Evolutionary conservation across 2,113 vertebrate genomes (phyloP).

Genomic region (Eudyptes chrysolophus): DNA sequence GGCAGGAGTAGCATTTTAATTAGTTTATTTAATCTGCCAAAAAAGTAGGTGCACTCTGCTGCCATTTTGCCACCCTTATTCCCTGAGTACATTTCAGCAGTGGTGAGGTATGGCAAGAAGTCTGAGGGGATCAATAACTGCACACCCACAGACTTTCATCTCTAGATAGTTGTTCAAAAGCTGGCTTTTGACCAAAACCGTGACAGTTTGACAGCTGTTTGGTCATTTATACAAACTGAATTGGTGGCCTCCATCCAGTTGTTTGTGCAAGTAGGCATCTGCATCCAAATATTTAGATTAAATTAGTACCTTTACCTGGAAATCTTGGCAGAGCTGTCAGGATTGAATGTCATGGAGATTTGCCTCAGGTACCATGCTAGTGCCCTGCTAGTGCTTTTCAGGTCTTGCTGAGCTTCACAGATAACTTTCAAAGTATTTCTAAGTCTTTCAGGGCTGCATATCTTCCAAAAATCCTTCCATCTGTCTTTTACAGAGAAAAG

Average conservation of each 20-base stretch:
- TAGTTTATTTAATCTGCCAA: background rate
- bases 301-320: background rate
- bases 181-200: background rate
- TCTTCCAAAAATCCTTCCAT: background rate
- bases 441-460: too few relatives aligned
- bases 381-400: background rate
- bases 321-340: background rate
- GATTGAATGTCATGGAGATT: background rate
- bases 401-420: background rate
- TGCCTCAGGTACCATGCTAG: background rate
- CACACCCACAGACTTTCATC: background rate
- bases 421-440: background rate
- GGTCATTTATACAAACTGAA: background rate
- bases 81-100: background rate
- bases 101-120: background rate
- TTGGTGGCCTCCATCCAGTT: background rate
- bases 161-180: background rate
- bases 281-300: background rate
- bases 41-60: background rate
- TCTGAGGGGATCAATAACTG: background rate
- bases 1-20: background rate
- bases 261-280: background rate
- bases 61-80: background rate
- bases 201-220: background rate
- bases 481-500: background rate